A percentile compares a stretch with the other conserved stretches of the same genome.
Evolutionary conservation across 2,888 invertebrate genomes (phyloP).

Genomic region (Cosmorhoe ocellata): DNA sequence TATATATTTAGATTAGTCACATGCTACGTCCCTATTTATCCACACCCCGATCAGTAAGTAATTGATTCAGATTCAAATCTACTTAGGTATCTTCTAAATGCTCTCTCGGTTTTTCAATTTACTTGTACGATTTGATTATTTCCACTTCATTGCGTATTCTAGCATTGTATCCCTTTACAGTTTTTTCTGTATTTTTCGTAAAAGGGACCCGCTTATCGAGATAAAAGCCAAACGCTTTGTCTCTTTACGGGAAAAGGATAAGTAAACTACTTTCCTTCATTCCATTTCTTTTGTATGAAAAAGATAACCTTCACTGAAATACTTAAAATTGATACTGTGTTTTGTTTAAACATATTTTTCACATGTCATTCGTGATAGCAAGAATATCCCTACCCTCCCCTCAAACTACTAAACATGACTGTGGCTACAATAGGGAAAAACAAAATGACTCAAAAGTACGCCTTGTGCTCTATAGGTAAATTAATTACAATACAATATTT

Average conservation of each 20-base stretch:
- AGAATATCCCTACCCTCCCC: too few relatives aligned
- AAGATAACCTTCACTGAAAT: conserved; percentile 22
- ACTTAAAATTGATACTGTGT: conserved; percentile 5
- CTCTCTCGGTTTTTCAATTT: conserved; percentile 51
- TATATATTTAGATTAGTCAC: too few relatives aligned
- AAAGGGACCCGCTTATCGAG: conserved; percentile 39
- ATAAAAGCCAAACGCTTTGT: conserved; percentile 40
- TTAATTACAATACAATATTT: too few relatives aligned
- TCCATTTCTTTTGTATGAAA: conserved; percentile 23
- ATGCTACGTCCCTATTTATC: background rate
- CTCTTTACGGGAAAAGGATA: conserved; percentile 35
- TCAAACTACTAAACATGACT: too few relatives aligned
- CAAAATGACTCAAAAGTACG: too few relatives aligned
- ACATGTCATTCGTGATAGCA: too few relatives aligned
- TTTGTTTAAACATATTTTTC: background rate
- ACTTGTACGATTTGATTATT: conserved; percentile 47
- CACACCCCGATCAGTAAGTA: conserved; percentile 29
- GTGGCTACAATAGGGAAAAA: too few relatives aligned
- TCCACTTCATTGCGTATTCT: conserved; percentile 48
- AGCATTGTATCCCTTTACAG: conserved; percentile 39
- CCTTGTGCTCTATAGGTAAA: too few relatives aligned
- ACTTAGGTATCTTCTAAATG: conserved; percentile 42
- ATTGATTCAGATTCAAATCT: conserved; percentile 39
- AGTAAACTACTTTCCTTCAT: conserved; percentile 34
- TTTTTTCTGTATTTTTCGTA: conserved; percentile 39